These are phyloP conservation scores for Colletes gigas DNA, from an alignment of 1,140 invertebrate genomes.

Conservation along the genomic window DNA sequence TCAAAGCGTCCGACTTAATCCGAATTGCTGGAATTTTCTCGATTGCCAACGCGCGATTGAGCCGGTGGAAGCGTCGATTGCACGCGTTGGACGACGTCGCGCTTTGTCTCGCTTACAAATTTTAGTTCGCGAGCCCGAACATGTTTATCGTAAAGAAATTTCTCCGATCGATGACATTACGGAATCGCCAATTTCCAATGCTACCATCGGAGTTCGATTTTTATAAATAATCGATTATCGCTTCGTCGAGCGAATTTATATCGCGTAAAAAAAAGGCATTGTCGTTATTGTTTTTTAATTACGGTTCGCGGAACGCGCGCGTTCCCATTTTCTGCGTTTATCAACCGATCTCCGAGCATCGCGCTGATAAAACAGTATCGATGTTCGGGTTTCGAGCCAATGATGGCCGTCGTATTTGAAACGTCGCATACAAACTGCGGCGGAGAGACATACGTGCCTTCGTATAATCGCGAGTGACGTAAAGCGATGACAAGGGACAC, in stretches of 20 bases:
- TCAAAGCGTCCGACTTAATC: constrained; percentile 10
- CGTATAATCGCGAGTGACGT: constrained; percentile 7
- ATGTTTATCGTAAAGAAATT: too few relatives aligned
- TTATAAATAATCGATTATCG: too few relatives aligned
- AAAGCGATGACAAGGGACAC: not conserved
- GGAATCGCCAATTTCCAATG: too few relatives aligned
- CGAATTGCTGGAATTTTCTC: constrained; percentile 21
- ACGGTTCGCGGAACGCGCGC: too few relatives aligned
- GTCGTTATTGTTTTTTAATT: too few relatives aligned
- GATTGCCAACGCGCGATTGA: constrained; percentile 19
- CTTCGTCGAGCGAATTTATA: too few relatives aligned
- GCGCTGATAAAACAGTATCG: constrained; percentile 2
- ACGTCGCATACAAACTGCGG: not conserved
- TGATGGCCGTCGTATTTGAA: not conserved
- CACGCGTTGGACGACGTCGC: not conserved
- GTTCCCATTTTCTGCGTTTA: not conserved
- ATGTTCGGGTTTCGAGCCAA: not conserved
- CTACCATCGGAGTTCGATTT: too few relatives aligned
- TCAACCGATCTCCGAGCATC: constrained; percentile 3
- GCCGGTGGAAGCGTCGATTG: not conserved
- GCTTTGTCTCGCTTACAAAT: not conserved
- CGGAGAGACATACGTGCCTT: not conserved
- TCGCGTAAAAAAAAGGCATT: too few relatives aligned
- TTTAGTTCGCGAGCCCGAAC: too few relatives aligned
- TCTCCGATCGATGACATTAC: too few relatives aligned